Percentiles rank a stretch among this genome's conserved stretches.
These are phyloP conservation scores for Lithophane ornitopus DNA, from an alignment of 2,888 invertebrate genomes.

Conservation along the genomic window DNA sequence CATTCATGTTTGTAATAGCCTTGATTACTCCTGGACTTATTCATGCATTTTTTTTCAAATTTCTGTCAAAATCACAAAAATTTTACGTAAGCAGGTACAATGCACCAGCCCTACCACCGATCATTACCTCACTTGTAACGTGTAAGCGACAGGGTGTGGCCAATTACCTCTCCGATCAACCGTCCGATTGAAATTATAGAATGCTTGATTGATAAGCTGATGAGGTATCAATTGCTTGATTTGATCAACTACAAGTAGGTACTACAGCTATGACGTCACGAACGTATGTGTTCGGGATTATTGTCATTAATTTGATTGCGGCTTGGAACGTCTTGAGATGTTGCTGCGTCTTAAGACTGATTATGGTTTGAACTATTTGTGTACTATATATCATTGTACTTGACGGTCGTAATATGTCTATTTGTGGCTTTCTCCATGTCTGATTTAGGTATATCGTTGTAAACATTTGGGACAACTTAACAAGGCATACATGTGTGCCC, in stretches of 20 bases:
- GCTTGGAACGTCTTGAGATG: background rate
- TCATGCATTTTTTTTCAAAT: background rate
- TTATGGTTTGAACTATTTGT: background rate
- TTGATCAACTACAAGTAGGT: slow-evolving; percentile 26
- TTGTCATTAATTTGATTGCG: slow-evolving; percentile 30
- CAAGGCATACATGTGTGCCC: background rate
- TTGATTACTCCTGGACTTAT: too few relatives aligned
- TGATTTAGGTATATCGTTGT: background rate
- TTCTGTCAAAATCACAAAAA: background rate
- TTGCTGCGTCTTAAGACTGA: background rate
- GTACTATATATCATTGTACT: background rate
- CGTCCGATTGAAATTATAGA: slow-evolving; percentile 81
- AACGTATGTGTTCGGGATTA: slow-evolving; percentile 16
- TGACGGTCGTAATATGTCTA: background rate
- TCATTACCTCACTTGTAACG: slow-evolving; percentile 30
- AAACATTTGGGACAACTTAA: background rate
- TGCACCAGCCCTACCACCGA: slow-evolving; percentile 8
- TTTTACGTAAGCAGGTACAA: background rate
- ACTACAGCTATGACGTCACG: background rate
- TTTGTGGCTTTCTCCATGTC: background rate
- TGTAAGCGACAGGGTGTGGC: slow-evolving; percentile 66
- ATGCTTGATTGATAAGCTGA: slow-evolving; percentile 75
- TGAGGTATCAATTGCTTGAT: slow-evolving; percentile 65
- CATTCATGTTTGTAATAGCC: too few relatives aligned
- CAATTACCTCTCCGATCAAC: slow-evolving; percentile 76